Evolutionary conservation across 2,797 vertebrate genomes (phyloP).

Genomic region (Heterohyrax brucei): DNA sequence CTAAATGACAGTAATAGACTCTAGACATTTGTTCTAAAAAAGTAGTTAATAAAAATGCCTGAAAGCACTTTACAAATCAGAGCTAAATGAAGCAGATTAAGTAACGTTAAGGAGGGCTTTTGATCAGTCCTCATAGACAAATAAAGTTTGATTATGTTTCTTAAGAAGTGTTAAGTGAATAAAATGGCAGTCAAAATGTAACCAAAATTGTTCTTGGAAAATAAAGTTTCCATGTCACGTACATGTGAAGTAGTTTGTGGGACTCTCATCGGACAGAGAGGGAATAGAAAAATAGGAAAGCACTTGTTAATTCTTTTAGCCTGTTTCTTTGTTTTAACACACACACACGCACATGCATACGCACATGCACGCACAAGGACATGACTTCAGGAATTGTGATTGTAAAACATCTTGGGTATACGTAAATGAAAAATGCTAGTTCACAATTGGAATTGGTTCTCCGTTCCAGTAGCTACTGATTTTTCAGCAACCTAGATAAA

Average conservation of each 20-base stretch:
- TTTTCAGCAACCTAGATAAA: neutral
- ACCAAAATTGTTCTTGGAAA: slow-evolving; percentile 69
- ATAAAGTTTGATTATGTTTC: slow-evolving; percentile 28
- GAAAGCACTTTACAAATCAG: slow-evolving; percentile 25
- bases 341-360: neutral
- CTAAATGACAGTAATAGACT: slow-evolving; percentile 38
- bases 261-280: neutral
- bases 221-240: slow-evolving; percentile 46
- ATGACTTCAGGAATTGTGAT: neutral
- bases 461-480: neutral
- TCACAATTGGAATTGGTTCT: neutral
- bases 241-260: neutral
- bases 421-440: neutral
- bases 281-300: neutral
- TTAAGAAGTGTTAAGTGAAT: slow-evolving; percentile 33
- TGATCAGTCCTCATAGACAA: neutral
- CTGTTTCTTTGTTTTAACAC: slow-evolving; percentile 1
- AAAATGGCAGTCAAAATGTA: slow-evolving; percentile 46
- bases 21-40: slow-evolving; percentile 11
- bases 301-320: slow-evolving; percentile 36
- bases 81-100: slow-evolving; percentile 64
- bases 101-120: neutral
- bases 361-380: neutral
- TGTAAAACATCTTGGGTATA: neutral
- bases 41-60: slow-evolving; percentile 37